Conservation (phyloP, 2,797 vertebrate species). For the Cossypha caffra region DNA sequence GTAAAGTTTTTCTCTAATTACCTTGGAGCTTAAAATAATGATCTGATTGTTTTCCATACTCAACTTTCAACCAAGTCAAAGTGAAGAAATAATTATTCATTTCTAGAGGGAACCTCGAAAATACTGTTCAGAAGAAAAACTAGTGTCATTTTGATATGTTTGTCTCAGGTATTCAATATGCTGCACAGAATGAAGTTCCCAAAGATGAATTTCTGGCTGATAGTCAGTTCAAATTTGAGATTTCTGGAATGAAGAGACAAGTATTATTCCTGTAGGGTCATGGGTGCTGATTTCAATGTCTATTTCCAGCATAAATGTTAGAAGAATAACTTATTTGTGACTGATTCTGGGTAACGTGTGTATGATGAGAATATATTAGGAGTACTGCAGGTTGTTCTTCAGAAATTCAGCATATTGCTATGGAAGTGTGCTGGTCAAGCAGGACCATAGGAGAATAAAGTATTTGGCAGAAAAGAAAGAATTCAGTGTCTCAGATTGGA, state of each 20-base stretch:
- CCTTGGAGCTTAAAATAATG: not conserved
- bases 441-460: not conserved
- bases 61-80: not conserved
- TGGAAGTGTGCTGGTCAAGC: fast-evolving
- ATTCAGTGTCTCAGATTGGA: not conserved
- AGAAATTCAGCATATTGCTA: not conserved
- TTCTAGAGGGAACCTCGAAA: not conserved
- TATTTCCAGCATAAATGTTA: not conserved
- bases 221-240: not conserved
- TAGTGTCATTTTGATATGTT: fast-evolving
- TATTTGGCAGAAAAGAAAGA: not conserved
- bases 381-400: not conserved
- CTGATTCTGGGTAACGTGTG: not conserved
- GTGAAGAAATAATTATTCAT: fast-evolving
- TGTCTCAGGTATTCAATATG: not conserved
- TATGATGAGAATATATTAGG: not conserved
- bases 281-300: not conserved
- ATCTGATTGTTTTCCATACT: not conserved
- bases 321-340: not conserved
- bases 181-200: not conserved
- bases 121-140: not conserved
- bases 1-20: not conserved
- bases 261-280: not conserved
- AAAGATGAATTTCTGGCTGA: not conserved
- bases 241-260: not conserved